A percentile compares a stretch with the other conserved stretches of the same genome.
Conservation (phyloP, 2,797 vertebrate genomes). For the Parambassis ranga region DNA sequence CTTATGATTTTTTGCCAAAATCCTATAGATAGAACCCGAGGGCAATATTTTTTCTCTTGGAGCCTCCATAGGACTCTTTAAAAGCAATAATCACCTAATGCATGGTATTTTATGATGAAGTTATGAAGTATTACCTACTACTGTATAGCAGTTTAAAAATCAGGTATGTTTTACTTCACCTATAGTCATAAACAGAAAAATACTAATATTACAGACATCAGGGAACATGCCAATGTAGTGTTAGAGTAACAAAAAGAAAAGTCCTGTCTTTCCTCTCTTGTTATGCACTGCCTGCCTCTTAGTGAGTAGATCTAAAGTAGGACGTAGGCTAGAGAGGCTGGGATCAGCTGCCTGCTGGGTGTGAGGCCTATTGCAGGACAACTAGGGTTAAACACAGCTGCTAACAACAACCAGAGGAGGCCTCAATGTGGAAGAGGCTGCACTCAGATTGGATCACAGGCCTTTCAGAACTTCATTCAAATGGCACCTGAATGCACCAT, state of each 20-base stretch:
- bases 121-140: constrained; percentile 88
- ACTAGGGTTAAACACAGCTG: constrained; percentile 14
- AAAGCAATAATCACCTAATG: constrained; percentile 97
- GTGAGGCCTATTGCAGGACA: constrained; percentile 68
- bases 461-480: constrained; percentile 8
- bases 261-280: constrained; percentile 83
- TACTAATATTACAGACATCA: constrained; percentile 86
- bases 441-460: constrained; percentile 7
- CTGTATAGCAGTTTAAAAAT: constrained; percentile 88
- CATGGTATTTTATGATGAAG: constrained; percentile 90
- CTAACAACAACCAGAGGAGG: constrained; percentile 8
- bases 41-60: constrained; percentile 88
- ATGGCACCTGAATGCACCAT: constrained; percentile 2
- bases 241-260: constrained; percentile 81
- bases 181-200: constrained; percentile 85
- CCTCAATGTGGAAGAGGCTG: constrained; percentile 6
- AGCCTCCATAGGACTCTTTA: constrained; percentile 89
- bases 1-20: constrained; percentile 87
- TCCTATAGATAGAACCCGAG: constrained; percentile 84
- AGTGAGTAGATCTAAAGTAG: constrained; percentile 84
- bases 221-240: constrained; percentile 90
- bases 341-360: constrained; percentile 71
- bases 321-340: constrained; percentile 81
- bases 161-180: constrained; percentile 90
- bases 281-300: constrained; percentile 91